These are phyloP conservation scores for Drosophila prosaltans DNA, from an alignment of 1,140 invertebrate species.

Conservation along the genomic window DNA sequence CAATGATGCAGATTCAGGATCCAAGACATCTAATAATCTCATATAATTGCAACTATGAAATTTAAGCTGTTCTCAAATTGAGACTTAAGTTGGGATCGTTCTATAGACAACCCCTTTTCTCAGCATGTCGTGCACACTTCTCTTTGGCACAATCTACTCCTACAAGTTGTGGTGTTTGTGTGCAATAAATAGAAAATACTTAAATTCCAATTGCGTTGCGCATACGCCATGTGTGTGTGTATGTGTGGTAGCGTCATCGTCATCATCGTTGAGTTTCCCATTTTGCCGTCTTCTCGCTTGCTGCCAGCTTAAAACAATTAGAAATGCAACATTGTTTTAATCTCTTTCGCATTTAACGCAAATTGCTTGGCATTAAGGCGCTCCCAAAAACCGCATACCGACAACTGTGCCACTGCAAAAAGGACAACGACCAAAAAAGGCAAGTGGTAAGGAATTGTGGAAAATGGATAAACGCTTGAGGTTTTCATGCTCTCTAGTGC, in stretches of 20 bases:
- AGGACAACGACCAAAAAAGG: constrained; percentile 22
- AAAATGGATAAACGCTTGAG: constrained; percentile 32
- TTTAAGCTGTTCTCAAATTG: constrained; percentile 56
- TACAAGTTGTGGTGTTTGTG: background rate
- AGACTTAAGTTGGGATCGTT: constrained; percentile 36
- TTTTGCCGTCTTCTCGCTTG: too few species aligned
- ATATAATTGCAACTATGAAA: constrained; percentile 64
- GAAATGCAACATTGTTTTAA: constrained; percentile 82
- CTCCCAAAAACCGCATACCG: constrained; percentile 56
- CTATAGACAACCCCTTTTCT: constrained; percentile 4
- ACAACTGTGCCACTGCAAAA: constrained; percentile 30
- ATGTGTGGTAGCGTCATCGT: background rate
- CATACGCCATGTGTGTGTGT: constrained; percentile 56
- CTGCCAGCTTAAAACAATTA: constrained; percentile 78
- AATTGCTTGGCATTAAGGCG: constrained; percentile 77
- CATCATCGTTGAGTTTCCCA: background rate
- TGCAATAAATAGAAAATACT: constrained; percentile 75
- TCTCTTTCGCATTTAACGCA: constrained; percentile 80
- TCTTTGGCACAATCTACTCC: background rate
- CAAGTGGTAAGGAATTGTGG: constrained; percentile 40
- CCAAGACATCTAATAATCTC: constrained; percentile 55
- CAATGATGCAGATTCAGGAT: background rate
- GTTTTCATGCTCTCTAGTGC: constrained; percentile 50
- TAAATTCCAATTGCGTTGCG: constrained; percentile 67
- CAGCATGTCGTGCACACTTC: too few species aligned